Evolutionary conservation across 2,888 invertebrate species (phyloP).

Genomic region (Caenorhabditis drosophilae): DNA sequence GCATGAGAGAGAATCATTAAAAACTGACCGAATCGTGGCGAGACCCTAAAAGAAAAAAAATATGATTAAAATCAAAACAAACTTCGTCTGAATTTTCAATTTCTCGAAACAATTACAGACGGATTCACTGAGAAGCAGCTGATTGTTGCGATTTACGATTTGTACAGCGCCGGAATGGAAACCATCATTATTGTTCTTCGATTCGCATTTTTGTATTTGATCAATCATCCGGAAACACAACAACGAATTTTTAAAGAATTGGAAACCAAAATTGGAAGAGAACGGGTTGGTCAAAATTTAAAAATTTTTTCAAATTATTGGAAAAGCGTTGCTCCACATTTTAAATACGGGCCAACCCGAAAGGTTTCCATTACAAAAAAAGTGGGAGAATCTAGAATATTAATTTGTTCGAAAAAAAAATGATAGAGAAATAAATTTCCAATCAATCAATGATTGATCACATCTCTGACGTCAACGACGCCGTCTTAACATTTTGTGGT

Average conservation of each 20-base stretch:
- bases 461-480: no score
- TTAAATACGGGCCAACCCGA: neutral
- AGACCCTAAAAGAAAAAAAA: no score
- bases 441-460: no score
- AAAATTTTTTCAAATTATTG: no score
- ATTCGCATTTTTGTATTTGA: constrained; percentile 36
- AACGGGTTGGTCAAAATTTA: constrained; percentile 24
- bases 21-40: no score
- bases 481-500: no score
- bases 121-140: constrained; percentile 50
- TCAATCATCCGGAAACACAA: constrained; percentile 43
- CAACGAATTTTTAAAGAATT: constrained; percentile 41
- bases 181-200: constrained; percentile 48
- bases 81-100: neutral
- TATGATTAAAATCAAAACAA: no score
- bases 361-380: no score
- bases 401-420: no score
- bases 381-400: no score
- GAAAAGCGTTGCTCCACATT: neutral
- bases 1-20: no score
- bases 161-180: constrained; percentile 50
- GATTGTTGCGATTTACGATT: constrained; percentile 44
- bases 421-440: no score
- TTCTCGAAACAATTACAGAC: constrained; percentile 16
- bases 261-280: constrained; percentile 40